Percentiles rank a stretch among this genome's conserved stretches.
Evolutionary conservation across 2,888 invertebrate genomes (phyloP).

Genomic region (Acheta domesticus): DNA sequence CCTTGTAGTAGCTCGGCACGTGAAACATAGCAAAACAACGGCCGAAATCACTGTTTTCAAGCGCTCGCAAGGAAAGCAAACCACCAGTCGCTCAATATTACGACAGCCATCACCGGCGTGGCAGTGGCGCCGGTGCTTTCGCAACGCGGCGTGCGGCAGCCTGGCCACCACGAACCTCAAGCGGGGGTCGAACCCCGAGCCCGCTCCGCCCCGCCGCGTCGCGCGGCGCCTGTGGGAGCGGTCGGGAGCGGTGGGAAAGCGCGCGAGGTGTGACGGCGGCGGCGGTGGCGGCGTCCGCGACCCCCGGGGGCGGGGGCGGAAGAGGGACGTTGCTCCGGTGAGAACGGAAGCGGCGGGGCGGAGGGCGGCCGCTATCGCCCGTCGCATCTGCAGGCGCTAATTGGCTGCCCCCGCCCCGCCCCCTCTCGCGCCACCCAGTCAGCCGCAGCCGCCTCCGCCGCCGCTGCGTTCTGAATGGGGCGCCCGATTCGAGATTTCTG

Average conservation of each 20-base stretch:
- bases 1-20: too few species aligned
- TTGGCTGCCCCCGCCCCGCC: not conserved
- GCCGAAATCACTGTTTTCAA: too few species aligned
- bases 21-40: too few species aligned
- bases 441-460: not conserved
- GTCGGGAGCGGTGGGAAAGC: conserved; percentile 3
- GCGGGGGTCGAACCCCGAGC: too few species aligned
- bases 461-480: not conserved
- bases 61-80: too few species aligned
- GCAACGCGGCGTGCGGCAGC: too few species aligned
- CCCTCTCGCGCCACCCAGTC: not conserved
- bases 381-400: not conserved
- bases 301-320: not conserved
- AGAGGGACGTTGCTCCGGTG: not conserved
- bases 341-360: not conserved
- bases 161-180: too few species aligned
- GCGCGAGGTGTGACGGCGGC: not conserved
- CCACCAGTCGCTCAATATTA: too few species aligned
- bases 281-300: not conserved
- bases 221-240: not conserved
- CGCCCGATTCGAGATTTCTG: not conserved
- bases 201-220: too few species aligned
- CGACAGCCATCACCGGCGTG: too few species aligned
- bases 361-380: not conserved
- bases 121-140: too few species aligned